Percentiles rank a stretch among this genome's conserved stretches.
Conservation (phyloP, 2,888 invertebrate genomes). For the Branchellion lobata region DNA sequence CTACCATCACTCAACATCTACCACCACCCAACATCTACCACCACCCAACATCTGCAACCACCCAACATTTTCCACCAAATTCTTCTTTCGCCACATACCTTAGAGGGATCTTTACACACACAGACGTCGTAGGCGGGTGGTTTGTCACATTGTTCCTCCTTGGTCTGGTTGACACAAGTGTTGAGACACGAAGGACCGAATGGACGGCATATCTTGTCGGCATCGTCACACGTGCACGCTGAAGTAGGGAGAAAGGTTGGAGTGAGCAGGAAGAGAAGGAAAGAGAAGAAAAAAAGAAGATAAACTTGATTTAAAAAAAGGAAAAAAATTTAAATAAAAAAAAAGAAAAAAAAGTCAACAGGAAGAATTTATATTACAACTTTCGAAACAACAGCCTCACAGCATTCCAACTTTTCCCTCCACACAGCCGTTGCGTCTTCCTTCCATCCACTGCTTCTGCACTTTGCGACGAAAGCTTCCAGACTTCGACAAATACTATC, state of each 20-base stretch:
- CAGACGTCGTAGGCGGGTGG: background rate
- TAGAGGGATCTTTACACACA: conserved; percentile 15
- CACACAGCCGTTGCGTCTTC: background rate
- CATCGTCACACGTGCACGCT: conserved; percentile 19
- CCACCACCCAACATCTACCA: too few species aligned
- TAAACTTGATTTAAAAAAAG: background rate
- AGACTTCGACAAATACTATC: background rate
- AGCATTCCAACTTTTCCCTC: background rate
- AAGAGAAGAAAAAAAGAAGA: background rate
- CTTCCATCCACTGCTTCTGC: background rate
- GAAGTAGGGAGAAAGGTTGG: too few species aligned
- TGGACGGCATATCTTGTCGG: conserved; percentile 16
- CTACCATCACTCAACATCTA: too few species aligned
- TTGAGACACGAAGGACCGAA: conserved; percentile 21
- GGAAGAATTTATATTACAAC: background rate
- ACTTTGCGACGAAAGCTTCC: background rate
- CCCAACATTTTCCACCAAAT: too few species aligned
- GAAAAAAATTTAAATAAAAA: background rate
- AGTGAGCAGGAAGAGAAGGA: too few species aligned
- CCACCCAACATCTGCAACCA: too few species aligned
- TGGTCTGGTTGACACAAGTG: conserved; percentile 10
- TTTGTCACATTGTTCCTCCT: background rate
- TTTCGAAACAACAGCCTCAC: too few species aligned
- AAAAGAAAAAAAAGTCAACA: background rate
- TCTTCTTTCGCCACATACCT: too few species aligned